Percentiles rank a stretch among this genome's conserved stretches.
Evolutionary conservation across 2,113 vertebrate genomes (phyloP).

Genomic region (Vulpes lagopus): DNA sequence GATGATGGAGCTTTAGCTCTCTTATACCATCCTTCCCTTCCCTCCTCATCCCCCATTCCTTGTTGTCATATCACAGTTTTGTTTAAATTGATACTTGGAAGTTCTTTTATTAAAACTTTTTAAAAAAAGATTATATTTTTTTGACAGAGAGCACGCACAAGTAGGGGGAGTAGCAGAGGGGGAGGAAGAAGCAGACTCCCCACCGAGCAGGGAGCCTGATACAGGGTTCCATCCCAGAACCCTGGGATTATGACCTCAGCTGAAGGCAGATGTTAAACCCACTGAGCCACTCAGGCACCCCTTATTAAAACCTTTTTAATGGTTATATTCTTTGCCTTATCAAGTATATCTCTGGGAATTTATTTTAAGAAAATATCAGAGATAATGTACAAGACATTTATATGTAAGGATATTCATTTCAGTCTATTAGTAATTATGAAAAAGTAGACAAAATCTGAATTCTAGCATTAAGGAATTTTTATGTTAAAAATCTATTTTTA

Average conservation of each 20-base stretch:
- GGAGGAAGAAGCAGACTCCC: no score
- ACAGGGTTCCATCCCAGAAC: no score
- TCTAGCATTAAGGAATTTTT: not conserved
- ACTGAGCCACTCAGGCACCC: no score
- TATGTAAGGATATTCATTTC: not conserved
- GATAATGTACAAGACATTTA: not conserved
- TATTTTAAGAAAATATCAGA: constrained; percentile 36
- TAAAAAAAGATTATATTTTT: no score
- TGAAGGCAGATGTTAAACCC: no score
- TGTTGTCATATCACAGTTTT: not conserved
- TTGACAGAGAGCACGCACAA: no score
- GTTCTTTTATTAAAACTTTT: not conserved
- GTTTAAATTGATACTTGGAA: constrained; percentile 50
- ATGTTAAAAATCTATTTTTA: not conserved
- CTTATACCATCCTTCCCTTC: not conserved
- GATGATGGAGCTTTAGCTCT: not conserved
- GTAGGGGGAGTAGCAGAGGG: no score
- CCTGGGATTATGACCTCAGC: no score
- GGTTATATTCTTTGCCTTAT: not conserved
- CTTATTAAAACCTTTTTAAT: not conserved
- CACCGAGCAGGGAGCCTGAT: no score
- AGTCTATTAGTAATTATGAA: constrained; percentile 9
- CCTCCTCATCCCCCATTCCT: not conserved
- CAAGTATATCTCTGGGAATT: not conserved
- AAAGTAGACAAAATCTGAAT: not conserved